These are phyloP conservation scores for Branchinecta lynchi DNA, from an alignment of 1,140 invertebrate species.

Conservation along the genomic window DNA sequence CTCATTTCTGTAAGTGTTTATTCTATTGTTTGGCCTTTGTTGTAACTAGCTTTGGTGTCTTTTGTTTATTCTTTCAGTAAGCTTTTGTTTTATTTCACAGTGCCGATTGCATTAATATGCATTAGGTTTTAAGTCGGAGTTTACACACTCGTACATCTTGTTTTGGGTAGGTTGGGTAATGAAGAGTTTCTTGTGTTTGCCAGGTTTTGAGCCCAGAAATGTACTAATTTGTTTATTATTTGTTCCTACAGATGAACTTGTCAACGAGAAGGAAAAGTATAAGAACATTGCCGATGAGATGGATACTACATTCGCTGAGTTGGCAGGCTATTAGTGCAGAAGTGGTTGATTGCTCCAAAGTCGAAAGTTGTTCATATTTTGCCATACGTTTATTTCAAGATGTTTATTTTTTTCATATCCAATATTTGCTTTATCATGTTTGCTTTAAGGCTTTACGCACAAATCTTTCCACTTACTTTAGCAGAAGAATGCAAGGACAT, in stretches of 20 bases:
- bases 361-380: slow-evolving; percentile 4
- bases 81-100: too few species aligned
- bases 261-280: slow-evolving; percentile 92
- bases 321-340: slow-evolving; percentile 59
- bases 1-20: too few species aligned
- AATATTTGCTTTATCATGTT: background rate
- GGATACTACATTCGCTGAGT: slow-evolving; percentile 86
- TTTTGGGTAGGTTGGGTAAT: too few species aligned
- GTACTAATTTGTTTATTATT: background rate
- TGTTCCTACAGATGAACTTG: slow-evolving; percentile 66
- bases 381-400: background rate
- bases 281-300: slow-evolving; percentile 93
- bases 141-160: too few species aligned
- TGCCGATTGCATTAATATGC: too few species aligned
- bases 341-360: background rate
- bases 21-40: too few species aligned
- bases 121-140: too few species aligned
- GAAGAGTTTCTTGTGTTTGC: too few species aligned
- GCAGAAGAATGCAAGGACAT: background rate
- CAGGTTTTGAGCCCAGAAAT: too few species aligned
- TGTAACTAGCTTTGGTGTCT: too few species aligned
- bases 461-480: background rate
- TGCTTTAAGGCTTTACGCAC: background rate
- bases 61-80: too few species aligned
- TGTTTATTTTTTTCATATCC: background rate